Evolutionary conservation across 2,797 vertebrate species (phyloP).

Genomic region (Pagetopsis macropterus): DNA sequence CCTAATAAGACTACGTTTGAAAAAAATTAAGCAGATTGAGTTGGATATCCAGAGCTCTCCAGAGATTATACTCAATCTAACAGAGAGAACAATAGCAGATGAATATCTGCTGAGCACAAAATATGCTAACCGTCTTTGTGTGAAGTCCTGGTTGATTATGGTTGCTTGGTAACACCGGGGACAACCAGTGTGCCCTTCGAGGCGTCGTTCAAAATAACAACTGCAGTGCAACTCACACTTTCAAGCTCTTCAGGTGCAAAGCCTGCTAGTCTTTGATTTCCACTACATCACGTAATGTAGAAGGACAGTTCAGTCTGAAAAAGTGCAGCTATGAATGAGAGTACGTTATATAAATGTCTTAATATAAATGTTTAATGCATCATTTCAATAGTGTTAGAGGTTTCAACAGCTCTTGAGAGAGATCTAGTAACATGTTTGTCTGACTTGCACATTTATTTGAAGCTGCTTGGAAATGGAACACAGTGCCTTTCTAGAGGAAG

Average conservation of each 20-base stretch:
- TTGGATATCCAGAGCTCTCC: slow-evolving; percentile 11
- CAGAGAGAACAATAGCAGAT: slow-evolving; percentile 25
- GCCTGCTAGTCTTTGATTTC: slow-evolving; percentile 3
- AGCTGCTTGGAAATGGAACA: slow-evolving; percentile 4
- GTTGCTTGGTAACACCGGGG: slow-evolving; percentile 65
- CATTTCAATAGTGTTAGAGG: not conserved
- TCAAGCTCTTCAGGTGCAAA: slow-evolving; percentile 3
- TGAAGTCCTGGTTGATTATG: slow-evolving; percentile 43
- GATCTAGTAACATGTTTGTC: not conserved
- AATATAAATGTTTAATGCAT: not conserved
- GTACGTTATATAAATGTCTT: slow-evolving; percentile 1
- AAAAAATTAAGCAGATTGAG: not conserved
- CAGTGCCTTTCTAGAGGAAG: slow-evolving; percentile 5
- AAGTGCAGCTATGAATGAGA: not conserved
- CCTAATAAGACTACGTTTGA: not conserved
- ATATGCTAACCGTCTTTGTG: slow-evolving; percentile 37
- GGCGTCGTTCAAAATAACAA: slow-evolving; percentile 4
- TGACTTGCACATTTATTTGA: not conserved
- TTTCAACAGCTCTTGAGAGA: slow-evolving; percentile 15
- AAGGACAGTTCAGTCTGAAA: not conserved
- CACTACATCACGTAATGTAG: slow-evolving; percentile 4
- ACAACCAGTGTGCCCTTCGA: slow-evolving; percentile 34
- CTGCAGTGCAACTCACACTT: not conserved
- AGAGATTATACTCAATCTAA: not conserved
- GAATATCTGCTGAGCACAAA: slow-evolving; percentile 40